Conservation (phyloP, 2,888 invertebrate species). For the Syrista parreyssii region DNA sequence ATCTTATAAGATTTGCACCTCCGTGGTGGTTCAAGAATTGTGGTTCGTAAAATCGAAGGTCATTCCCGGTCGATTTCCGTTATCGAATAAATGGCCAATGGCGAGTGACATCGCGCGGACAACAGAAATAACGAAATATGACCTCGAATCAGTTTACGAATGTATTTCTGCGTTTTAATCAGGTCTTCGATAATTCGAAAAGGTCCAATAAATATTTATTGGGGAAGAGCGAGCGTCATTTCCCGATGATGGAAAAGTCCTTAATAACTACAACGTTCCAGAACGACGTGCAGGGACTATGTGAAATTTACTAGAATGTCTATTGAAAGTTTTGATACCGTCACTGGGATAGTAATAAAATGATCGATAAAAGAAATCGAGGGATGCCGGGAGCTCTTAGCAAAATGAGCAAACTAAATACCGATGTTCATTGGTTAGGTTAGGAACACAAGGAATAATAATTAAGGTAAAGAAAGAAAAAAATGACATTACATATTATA, state of each 20-base stretch:
- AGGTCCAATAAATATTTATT: not conserved
- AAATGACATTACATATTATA: slow-evolving; percentile 18
- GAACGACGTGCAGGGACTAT: not conserved
- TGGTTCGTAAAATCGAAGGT: not conserved
- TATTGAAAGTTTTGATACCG: not conserved
- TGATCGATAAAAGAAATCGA: not conserved
- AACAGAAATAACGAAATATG: not conserved
- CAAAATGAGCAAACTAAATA: not conserved
- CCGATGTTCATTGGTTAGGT: not conserved
- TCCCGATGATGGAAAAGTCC: not conserved
- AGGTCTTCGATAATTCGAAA: not conserved
- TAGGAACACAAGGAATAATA: not conserved
- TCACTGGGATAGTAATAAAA: not conserved
- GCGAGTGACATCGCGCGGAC: not conserved
- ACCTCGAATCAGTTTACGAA: not conserved
- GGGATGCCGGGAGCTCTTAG: not conserved
- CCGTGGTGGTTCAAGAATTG: not conserved
- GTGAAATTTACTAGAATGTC: not conserved
- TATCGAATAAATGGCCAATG: not conserved
- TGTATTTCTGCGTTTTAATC: not conserved
- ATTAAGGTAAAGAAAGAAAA: not conserved
- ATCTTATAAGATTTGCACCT: not conserved
- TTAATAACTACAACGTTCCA: not conserved
- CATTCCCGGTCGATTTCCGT: not conserved
- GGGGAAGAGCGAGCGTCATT: not conserved